Percentiles rank a stretch among this genome's conserved stretches.
These are phyloP conservation scores for Thomomys bottae DNA, from an alignment of 2,113 vertebrate species.

Conservation along the genomic window DNA sequence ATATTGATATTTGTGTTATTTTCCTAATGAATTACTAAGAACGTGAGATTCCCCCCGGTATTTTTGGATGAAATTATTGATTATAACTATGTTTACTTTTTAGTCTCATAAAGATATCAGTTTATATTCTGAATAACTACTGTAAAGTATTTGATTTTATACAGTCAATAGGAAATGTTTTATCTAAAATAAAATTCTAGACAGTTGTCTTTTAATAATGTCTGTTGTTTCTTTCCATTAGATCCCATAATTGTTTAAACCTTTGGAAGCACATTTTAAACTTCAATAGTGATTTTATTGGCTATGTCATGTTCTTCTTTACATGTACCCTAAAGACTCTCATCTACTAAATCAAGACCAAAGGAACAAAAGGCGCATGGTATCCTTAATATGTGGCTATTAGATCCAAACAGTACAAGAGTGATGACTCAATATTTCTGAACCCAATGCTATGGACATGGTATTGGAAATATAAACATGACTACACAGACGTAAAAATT, in stretches of 20 bases:
- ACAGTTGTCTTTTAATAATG: not conserved
- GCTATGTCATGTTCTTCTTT: not conserved
- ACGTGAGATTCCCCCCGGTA: too few species aligned
- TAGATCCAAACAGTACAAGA: too few species aligned
- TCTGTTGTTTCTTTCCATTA: not conserved
- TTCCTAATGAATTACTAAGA: not conserved
- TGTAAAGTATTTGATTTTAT: not conserved
- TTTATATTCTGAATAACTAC: not conserved
- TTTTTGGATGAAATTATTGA: too few species aligned
- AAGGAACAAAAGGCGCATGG: too few species aligned
- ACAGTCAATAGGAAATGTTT: not conserved
- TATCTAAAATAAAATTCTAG: not conserved
- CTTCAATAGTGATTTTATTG: constrained; percentile 4
- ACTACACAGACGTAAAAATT: too few species aligned
- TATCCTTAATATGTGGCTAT: too few species aligned
- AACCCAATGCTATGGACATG: too few species aligned
- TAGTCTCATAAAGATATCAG: not conserved
- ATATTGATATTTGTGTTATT: not conserved
- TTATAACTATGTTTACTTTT: too few species aligned
- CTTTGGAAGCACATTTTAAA: constrained; percentile 19
- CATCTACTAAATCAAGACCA: too few species aligned
- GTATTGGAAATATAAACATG: too few species aligned
- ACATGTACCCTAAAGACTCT: constrained; percentile 14
- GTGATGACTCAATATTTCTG: too few species aligned
- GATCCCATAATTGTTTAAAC: not conserved